Evolutionary conservation across 2,888 invertebrate genomes (phyloP), one percentile per base, ranked within the genome.

Genomic region (Himalopsyche anomala): DNA sequence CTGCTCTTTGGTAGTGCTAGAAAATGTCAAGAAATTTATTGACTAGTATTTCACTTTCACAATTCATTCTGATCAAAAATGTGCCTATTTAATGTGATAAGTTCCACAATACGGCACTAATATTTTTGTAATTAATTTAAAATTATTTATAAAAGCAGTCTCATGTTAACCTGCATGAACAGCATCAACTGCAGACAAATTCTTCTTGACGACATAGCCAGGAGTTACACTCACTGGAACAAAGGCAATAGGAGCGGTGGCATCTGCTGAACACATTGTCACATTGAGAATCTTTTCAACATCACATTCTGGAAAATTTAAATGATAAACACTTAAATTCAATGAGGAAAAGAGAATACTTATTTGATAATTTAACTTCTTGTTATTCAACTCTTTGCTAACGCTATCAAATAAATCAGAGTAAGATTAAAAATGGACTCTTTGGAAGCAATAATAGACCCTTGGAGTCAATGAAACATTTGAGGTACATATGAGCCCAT

Each of bases 271-370:
- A 82, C 92, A 92, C 2, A 80, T 81, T 0, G 88, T 45, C 12
- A 45, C 84, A 36, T 89, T 89, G 80, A 81, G 88, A 62, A 91
- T 89, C 87, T 90, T 89, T 28, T 89, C 89, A 74, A 89, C 89
- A 42, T 91, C 91, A 81, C 92, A 92, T 82, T 91, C 91, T 93
- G 81, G 15, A 89, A 89, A 51, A 51, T 15, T 5, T 38, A 9
- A 42, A 45, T 40, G 38, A 19, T n/a, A 28, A 42, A n/a, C 28
- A 38, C 36, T 19, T 8, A 12, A 55, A 42, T 42, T 42, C 3
- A 6, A 4, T 4, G 15, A 3, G 12, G 5, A 28, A n/a, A 74
- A 36, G 12, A 36, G 19, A 74, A 83, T n/a, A 84, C 69, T 19
- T 45, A 85, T 81, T 15, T 45, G 62, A 42, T 40, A 62, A 45